These are phyloP conservation scores for Xiphorhynchus erythropygius DNA, from an alignment of 2,797 vertebrate species.

Conservation along the genomic window DNA sequence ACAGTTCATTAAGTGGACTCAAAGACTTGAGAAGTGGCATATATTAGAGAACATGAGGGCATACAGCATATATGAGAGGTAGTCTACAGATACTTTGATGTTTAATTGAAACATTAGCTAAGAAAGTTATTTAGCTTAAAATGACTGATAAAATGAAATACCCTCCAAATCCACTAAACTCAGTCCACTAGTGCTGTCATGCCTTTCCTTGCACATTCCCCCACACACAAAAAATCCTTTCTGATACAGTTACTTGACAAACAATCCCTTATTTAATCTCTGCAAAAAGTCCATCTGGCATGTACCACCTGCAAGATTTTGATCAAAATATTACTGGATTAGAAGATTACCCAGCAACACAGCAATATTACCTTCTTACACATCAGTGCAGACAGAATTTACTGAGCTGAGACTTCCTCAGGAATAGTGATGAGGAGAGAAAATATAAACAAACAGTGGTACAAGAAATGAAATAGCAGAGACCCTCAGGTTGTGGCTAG, in stretches of 20 bases:
- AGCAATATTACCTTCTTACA: not conserved
- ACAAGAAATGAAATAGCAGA: not conserved
- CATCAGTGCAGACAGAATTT: not conserved
- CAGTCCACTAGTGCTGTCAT: not conserved
- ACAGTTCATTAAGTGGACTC: not conserved
- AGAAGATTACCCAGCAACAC: not conserved
- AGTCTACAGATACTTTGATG: not conserved
- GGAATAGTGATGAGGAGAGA: not conserved
- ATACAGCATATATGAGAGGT: not conserved
- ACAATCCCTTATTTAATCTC: not conserved
- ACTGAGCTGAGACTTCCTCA: not conserved
- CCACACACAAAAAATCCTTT: not conserved
- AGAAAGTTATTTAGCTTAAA: not conserved
- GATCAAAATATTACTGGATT: not conserved
- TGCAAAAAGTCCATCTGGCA: not conserved
- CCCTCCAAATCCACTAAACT: not conserved
- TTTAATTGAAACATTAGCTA: not conserved
- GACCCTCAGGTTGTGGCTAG: fast-evolving
- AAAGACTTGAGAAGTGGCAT: not conserved
- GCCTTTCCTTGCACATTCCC: not conserved
- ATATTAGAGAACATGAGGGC: not conserved
- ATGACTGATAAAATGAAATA: not conserved
- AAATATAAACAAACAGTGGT: not conserved
- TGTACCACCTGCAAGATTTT: not conserved
- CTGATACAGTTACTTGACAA: not conserved